Conservation (phyloP, 2,888 invertebrate genomes). For the Agelastica alni region DNA sequence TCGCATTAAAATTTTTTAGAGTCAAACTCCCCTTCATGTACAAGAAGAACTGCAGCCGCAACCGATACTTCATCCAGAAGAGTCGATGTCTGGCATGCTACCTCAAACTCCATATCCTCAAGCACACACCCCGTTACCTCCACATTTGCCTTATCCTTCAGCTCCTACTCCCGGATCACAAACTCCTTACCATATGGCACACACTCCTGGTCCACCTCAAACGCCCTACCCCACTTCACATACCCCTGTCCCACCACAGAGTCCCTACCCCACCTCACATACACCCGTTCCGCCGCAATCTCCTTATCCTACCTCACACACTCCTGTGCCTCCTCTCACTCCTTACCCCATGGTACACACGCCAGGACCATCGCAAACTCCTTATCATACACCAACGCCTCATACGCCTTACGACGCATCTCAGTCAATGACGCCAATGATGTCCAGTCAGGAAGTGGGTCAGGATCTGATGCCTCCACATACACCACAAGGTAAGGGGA, state of each 20-base stretch:
- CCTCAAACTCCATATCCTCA: constrained; percentile 41
- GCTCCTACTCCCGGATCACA: constrained; percentile 37
- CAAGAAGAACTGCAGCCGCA: constrained; percentile 43
- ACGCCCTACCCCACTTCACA: constrained; percentile 44
- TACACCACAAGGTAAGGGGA: constrained; percentile 9
- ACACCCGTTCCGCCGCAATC: constrained; percentile 41
- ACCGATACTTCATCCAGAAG: constrained; percentile 46
- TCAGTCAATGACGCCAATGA: constrained; percentile 53
- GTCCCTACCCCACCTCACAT: constrained; percentile 14
- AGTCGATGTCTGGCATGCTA: constrained; percentile 48
- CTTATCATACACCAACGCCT: constrained; percentile 14
- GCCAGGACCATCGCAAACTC: constrained; percentile 40
- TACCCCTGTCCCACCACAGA: constrained; percentile 24
- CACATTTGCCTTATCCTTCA: constrained; percentile 12
- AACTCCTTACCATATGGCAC: constrained; percentile 44
- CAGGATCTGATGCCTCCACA: constrained; percentile 14
- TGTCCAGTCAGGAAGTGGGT: constrained; percentile 11
- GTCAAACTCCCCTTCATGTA: constrained; percentile 50
- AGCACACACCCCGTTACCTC: constrained; percentile 42
- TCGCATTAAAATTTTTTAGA: constrained; percentile 41
- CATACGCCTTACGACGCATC: constrained; percentile 44
- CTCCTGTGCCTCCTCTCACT: constrained; percentile 48
- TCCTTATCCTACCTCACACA: constrained; percentile 11
- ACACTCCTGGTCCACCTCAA: constrained; percentile 36
- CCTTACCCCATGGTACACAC: constrained; percentile 16